These are phyloP conservation scores for Cyanoliseus patagonus DNA, from an alignment of 2,113 vertebrate genomes.

Conservation along the genomic window DNA sequence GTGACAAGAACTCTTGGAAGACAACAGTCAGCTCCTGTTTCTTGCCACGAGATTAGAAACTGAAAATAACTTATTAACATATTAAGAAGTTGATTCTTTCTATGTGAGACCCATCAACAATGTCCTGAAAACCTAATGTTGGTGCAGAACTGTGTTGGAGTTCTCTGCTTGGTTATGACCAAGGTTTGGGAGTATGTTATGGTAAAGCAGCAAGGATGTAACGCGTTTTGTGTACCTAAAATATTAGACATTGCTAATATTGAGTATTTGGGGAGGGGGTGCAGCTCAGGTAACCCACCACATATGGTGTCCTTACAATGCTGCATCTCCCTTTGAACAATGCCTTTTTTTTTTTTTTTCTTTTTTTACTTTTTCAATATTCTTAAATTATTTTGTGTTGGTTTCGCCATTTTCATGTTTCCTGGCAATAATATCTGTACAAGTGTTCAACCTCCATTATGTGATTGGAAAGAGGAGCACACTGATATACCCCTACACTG, in stretches of 20 bases:
- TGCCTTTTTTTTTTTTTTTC: neutral
- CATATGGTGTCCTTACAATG: constrained; percentile 8
- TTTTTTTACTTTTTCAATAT: neutral
- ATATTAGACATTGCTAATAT: constrained; percentile 55
- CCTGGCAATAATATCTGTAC: neutral
- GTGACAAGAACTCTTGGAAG: constrained; percentile 47
- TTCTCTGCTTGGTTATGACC: constrained; percentile 34
- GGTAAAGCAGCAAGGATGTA: constrained; percentile 59
- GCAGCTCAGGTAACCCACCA: neutral
- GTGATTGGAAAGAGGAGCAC: constrained; percentile 1
- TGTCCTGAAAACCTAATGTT: constrained; percentile 38
- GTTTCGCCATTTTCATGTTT: constrained; percentile 48
- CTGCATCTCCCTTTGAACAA: constrained; percentile 41
- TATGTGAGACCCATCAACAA: constrained; percentile 28
- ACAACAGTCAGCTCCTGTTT: constrained; percentile 30
- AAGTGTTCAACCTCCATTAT: neutral
- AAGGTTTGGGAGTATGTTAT: constrained; percentile 35
- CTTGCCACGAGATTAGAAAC: constrained; percentile 21
- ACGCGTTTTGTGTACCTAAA: constrained; percentile 44
- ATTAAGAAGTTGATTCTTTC: constrained; percentile 37
- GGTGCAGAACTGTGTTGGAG: constrained; percentile 31
- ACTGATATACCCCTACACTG: neutral
- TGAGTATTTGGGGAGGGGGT: constrained; percentile 43
- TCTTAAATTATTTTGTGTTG: constrained; percentile 69
- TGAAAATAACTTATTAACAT: constrained; percentile 49